Evolutionary conservation across 2,888 invertebrate species (phyloP).

Genomic region (Halictus ligatus): DNA sequence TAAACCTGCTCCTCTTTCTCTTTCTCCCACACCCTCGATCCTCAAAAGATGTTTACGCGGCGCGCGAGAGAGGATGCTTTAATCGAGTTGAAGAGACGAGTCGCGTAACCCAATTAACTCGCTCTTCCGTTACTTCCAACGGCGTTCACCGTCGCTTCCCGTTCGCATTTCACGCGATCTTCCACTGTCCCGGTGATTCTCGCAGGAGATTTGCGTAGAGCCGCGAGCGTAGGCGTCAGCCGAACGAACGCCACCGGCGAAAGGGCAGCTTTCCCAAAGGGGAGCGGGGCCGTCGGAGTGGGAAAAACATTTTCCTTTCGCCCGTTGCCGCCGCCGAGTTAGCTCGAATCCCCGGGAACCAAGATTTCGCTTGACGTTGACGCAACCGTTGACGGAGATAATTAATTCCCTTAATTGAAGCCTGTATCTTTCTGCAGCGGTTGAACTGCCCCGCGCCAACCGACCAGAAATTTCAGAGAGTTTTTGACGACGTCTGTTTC

Average conservation of each 20-base stretch:
- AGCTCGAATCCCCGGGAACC: slow-evolving; percentile 9
- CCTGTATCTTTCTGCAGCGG: neutral
- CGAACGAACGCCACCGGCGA: slow-evolving; percentile 12
- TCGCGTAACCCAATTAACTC: slow-evolving; percentile 77
- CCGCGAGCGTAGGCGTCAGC: slow-evolving; percentile 58
- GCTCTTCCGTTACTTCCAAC: slow-evolving; percentile 67
- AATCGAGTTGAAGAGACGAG: slow-evolving; percentile 80
- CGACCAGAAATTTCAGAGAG: neutral
- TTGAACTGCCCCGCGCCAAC: neutral
- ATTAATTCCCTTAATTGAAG: slow-evolving; percentile 51
- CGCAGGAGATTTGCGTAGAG: slow-evolving; percentile 34
- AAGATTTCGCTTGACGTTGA: slow-evolving; percentile 39
- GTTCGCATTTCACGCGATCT: slow-evolving; percentile 20
- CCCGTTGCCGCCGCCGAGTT: neutral
- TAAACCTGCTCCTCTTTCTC: neutral
- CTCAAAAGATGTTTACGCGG: slow-evolving; percentile 80
- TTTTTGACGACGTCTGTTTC: neutral
- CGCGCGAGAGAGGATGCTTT: slow-evolving; percentile 73
- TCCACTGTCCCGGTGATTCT: slow-evolving; percentile 25
- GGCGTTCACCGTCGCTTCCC: slow-evolving; percentile 15
- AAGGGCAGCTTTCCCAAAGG: slow-evolving; percentile 20
- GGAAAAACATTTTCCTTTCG: slow-evolving; percentile 40
- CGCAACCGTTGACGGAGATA: slow-evolving; percentile 40
- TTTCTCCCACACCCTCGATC: slow-evolving; percentile 38
- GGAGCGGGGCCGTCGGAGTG: neutral